A percentile compares a stretch with the other conserved stretches of the same genome.
These are phyloP conservation scores for Trinectes maculatus DNA, from an alignment of 2,113 vertebrate genomes.

Conservation along the genomic window DNA sequence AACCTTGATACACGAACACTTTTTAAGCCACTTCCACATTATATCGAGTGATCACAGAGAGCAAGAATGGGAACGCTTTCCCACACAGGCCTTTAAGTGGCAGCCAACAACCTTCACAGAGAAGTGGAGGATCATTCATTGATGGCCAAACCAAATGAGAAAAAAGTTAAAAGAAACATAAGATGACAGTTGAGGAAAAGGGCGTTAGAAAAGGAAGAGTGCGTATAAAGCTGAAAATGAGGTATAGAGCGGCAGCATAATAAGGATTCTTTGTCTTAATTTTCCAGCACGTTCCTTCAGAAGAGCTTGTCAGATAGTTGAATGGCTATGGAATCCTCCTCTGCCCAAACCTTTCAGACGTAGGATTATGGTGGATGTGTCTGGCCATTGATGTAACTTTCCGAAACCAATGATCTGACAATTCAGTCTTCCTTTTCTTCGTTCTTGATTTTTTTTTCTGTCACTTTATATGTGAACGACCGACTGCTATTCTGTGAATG, in stretches of 20 bases:
- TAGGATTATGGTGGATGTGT: no score
- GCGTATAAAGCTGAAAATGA: conserved; percentile 9
- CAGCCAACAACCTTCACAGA: conserved; percentile 19
- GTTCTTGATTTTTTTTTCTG: background rate
- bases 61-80: background rate
- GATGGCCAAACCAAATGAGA: background rate
- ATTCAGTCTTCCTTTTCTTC: background rate
- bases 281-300: background rate
- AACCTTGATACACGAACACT: conserved; percentile 20
- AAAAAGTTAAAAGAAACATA: conserved; percentile 3
- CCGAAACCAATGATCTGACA: background rate
- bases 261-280: conserved; percentile 2
- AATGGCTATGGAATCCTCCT: no score
- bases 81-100: conserved; percentile 10
- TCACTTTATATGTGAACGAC: background rate
- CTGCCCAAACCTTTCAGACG: no score
- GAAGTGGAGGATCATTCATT: conserved; percentile 13
- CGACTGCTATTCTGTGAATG: background rate
- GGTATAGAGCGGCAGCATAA: conserved; percentile 5
- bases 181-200: conserved; percentile 3
- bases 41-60: conserved; percentile 1
- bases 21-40: conserved; percentile 37
- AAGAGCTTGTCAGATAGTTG: background rate
- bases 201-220: background rate
- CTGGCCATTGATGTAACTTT: background rate